A percentile compares a stretch with the other conserved stretches of the same genome.
Conservation (phyloP, 2,113 vertebrate genomes). For the Ellobius talpinus region DNA sequence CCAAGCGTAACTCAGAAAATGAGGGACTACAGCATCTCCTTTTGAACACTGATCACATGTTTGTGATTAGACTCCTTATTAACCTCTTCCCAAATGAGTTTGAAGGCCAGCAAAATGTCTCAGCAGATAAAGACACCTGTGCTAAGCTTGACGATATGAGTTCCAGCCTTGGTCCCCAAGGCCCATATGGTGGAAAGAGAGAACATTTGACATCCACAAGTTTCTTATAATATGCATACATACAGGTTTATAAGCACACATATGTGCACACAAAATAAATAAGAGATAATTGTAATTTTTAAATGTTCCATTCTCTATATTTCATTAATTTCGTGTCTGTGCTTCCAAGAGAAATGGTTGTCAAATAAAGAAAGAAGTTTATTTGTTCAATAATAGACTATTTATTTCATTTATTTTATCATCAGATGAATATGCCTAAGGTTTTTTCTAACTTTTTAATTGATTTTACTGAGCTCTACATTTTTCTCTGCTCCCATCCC, state of each 20-base stretch:
- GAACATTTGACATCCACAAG: neutral
- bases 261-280: neutral
- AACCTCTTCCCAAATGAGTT: neutral
- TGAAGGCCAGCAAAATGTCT: neutral
- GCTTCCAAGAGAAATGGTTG: neutral
- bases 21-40: neutral
- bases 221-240: neutral
- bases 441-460: too few species aligned
- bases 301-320: neutral
- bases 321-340: neutral
- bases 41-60: neutral
- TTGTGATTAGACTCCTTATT: neutral
- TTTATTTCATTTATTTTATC: neutral
- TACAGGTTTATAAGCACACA: neutral
- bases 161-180: neutral
- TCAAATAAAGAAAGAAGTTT: constrained; percentile 11
- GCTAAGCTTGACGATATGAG: neutral
- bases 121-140: neutral
- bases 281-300: neutral
- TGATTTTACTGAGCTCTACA: too few species aligned
- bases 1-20: neutral
- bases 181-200: neutral
- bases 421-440: neutral
- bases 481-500: too few species aligned
- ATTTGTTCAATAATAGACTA: constrained; percentile 28